Conservation (phyloP, 2,888 invertebrate species). For the Drosophila koepferae region DNA sequence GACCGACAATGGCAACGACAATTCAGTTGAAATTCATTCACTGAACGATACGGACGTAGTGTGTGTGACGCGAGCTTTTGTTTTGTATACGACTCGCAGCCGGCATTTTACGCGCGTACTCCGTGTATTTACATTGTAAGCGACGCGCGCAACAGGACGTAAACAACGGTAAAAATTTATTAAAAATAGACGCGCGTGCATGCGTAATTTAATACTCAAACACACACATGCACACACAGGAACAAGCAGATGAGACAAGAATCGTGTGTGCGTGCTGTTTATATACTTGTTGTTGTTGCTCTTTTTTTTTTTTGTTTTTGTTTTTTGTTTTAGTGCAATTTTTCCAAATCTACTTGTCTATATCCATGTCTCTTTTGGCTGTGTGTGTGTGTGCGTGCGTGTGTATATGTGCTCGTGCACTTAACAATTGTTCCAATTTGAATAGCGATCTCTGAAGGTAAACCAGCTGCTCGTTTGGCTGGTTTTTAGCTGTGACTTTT, state of each 20-base stretch:
- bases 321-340: conserved; percentile 47
- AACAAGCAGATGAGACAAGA: conserved; percentile 5
- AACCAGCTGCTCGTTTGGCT: conserved; percentile 50
- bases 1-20: conserved; percentile 7
- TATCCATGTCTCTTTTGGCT: conserved; percentile 7
- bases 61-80: conserved; percentile 16
- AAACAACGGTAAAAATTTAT: conserved; percentile 52
- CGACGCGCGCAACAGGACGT: conserved; percentile 63
- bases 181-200: conserved; percentile 51
- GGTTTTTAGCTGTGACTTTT: conserved; percentile 31
- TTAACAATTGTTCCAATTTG: conserved; percentile 51
- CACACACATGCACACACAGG: conserved; percentile 2
- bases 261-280: conserved; percentile 35
- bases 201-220: conserved; percentile 48
- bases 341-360: conserved; percentile 24
- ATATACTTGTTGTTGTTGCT: conserved; percentile 9
- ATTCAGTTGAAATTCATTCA: conserved; percentile 46
- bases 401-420: conserved; percentile 12
- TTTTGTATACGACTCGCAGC: conserved; percentile 21
- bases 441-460: conserved; percentile 51
- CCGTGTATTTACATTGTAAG: conserved; percentile 49
- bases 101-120: conserved; percentile 63
- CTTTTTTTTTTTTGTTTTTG: conserved; percentile 4
- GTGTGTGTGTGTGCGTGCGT: conserved; percentile 4
- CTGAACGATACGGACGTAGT: conserved; percentile 29